These are phyloP conservation scores for Notodonta ziczac DNA, from an alignment of 2,888 invertebrate species.

Conservation along the genomic window DNA sequence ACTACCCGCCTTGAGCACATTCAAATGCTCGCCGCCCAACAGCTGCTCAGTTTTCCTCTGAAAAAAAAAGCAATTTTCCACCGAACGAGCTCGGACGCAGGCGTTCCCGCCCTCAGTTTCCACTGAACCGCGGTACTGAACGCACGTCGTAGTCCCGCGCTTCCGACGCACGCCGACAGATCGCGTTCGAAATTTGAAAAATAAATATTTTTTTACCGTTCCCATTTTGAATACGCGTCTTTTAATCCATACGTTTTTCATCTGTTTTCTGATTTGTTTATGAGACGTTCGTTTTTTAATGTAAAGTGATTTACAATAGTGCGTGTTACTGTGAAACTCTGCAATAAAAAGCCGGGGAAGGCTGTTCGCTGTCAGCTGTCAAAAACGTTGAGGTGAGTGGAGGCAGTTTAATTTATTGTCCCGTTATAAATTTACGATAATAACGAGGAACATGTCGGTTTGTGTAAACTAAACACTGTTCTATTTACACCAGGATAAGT, in stretches of 20 bases:
- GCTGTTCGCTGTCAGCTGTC: slow-evolving; percentile 70
- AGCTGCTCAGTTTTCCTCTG: slow-evolving; percentile 41
- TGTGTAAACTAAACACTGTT: slow-evolving; percentile 15
- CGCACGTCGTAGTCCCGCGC: slow-evolving; percentile 50
- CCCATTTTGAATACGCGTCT: slow-evolving; percentile 17
- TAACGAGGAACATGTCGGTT: slow-evolving; percentile 26
- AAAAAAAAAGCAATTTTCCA: slow-evolving; percentile 46
- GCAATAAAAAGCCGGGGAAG: slow-evolving; percentile 50
- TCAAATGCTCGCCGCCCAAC: slow-evolving; percentile 46
- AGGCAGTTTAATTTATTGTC: slow-evolving; percentile 50
- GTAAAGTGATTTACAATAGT: slow-evolving; percentile 54
- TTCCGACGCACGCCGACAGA: slow-evolving; percentile 36
- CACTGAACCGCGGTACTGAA: slow-evolving; percentile 41
- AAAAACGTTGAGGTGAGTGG: slow-evolving; percentile 71
- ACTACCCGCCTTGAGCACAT: slow-evolving; percentile 24
- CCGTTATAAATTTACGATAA: slow-evolving; percentile 36
- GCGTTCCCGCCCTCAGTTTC: slow-evolving; percentile 64
- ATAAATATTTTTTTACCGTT: slow-evolving; percentile 21
- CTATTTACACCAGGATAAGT: slow-evolving; percentile 15
- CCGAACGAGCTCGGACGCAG: slow-evolving; percentile 50
- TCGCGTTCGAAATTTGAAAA: slow-evolving; percentile 47
- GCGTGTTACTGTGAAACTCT: slow-evolving; percentile 53
- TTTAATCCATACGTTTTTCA: slow-evolving; percentile 12
- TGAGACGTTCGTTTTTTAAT: slow-evolving; percentile 31
- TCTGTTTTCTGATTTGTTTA: slow-evolving; percentile 29